A percentile compares a stretch with the other conserved stretches of the same genome.
These are phyloP conservation scores for Zoanthus sociatus DNA, from an alignment of 92 coral and sea anemone genomes.

Conservation along the genomic window DNA sequence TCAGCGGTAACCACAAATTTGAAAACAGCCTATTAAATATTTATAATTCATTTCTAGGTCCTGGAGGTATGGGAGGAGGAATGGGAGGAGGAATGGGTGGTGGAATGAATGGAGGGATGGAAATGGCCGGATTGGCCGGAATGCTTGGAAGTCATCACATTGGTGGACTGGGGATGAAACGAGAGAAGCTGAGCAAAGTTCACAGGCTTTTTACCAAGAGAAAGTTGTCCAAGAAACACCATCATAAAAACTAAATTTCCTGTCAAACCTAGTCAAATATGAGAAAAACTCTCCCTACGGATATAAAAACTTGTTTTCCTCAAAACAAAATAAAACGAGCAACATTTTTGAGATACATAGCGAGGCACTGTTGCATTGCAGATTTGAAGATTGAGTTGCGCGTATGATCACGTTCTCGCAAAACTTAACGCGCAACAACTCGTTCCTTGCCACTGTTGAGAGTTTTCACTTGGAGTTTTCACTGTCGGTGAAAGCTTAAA, in stretches of 20 bases:
- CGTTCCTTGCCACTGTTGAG: too few relatives aligned
- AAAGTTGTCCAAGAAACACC: conserved; percentile 67
- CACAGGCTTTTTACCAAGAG: conserved; percentile 65
- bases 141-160: conserved; percentile 25
- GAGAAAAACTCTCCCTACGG: neutral
- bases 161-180: conserved; percentile 46
- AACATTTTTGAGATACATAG: too few relatives aligned
- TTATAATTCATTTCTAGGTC: neutral
- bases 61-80: conserved; percentile 1
- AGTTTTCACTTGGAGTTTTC: too few relatives aligned
- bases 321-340: too few relatives aligned
- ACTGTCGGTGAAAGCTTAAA: too few relatives aligned
- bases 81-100: conserved; percentile 29
- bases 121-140: conserved; percentile 12
- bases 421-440: too few relatives aligned
- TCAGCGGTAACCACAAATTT: too few relatives aligned
- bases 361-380: too few relatives aligned
- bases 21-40: too few relatives aligned
- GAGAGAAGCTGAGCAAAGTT: conserved; percentile 71
- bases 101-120: conserved; percentile 42
- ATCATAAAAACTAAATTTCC: conserved; percentile 52
- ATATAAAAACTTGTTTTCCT: neutral
- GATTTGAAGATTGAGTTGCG: too few relatives aligned
- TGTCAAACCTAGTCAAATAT: neutral
- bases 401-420: too few relatives aligned